Conservation (phyloP, 2,113 vertebrate species). For the Mirza zaza region DNA sequence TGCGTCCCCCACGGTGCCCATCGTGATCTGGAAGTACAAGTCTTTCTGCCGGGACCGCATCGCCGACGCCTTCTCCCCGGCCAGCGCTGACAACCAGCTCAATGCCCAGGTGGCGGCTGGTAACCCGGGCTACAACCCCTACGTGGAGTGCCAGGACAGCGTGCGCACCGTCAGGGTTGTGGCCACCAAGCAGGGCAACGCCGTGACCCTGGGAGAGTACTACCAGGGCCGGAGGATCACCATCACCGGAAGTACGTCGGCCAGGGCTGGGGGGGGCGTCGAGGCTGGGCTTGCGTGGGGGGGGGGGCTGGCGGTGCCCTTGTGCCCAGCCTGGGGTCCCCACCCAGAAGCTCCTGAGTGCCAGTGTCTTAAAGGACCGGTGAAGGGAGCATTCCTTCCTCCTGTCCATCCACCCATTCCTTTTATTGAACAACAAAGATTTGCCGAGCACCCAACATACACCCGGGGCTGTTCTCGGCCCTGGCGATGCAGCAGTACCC, state of each 20-base stretch:
- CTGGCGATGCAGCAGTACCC: background rate
- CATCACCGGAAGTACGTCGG: conserved; percentile 84
- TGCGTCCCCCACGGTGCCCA: conserved; percentile 63
- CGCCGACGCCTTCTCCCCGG: conserved; percentile 89
- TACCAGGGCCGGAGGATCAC: conserved; percentile 92
- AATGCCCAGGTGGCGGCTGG: conserved; percentile 85
- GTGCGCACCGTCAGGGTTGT: conserved; percentile 88
- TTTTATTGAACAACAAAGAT: background rate
- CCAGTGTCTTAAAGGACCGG: background rate
- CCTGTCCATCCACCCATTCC: background rate
- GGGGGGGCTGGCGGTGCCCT: background rate
- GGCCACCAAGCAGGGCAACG: conserved; percentile 88
- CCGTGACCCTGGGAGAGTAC: conserved; percentile 84
- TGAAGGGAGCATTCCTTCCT: background rate
- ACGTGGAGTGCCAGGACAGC: conserved; percentile 90
- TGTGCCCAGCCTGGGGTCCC: background rate
- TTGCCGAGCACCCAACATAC: background rate
- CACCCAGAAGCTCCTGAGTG: background rate
- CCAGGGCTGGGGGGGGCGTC: no score
- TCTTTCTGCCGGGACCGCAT: conserved; percentile 92
- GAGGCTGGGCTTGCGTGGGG: background rate
- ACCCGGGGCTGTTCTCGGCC: background rate
- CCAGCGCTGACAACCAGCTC: conserved; percentile 81
- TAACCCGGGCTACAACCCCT: conserved; percentile 91
- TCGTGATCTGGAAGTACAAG: conserved; percentile 92